Base-by-base conservation (phyloP, 2,888 invertebrate species). In the Pristionchus arcanus region DNA sequence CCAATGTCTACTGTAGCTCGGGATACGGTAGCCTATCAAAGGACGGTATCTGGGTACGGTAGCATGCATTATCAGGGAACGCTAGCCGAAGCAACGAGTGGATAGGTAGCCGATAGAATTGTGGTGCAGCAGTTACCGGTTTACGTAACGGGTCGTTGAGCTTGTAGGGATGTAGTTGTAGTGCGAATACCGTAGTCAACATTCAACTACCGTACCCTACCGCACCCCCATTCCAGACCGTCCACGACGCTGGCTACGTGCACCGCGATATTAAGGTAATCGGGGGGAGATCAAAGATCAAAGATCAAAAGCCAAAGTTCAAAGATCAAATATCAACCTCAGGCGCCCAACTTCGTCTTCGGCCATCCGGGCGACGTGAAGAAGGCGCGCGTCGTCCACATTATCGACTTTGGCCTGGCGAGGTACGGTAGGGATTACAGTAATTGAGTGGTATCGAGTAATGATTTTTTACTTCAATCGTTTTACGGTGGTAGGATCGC, bases 321-420 rank as follows among this genome's bases (percentile, higher is more conserved):
- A n/a, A n/a, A n/a, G 66, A 66, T 66, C 66, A n/a, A n/a, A n/a
- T n/a, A 66, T 66, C 66, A 55, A n/a, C 28, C 25, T 66, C 66
- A 66, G 66, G 63, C 88, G 13, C 53, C 71, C 7, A 88, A 88
- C 88, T 88, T 88, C 74, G 88, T 88, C 15, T 25, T 88, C 74
- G 88, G 88, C 19, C 88, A 88, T 68, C 42, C 74, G 53, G 53
- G 34, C 21, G 88, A 88, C 16, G 55, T 59, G 19, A 71, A 34
- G 31, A 49, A 55, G 55, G 88, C 88, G n/a, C 49, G 88, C 21
- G 49, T 74, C 31, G 55, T 88, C 31, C 74, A 88, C 88, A 74
- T 88, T n/a, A 49, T 88, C 74, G 88, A 88, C 42, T 88, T 88
- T n/a, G 88, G 88, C 28, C 53, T 88, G 25, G 71, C 88, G 55